A percentile compares a stretch with the other conserved stretches of the same genome.
Conservation (phyloP, 2,113 vertebrate species). For the Lethenteron reissneri region DNA sequence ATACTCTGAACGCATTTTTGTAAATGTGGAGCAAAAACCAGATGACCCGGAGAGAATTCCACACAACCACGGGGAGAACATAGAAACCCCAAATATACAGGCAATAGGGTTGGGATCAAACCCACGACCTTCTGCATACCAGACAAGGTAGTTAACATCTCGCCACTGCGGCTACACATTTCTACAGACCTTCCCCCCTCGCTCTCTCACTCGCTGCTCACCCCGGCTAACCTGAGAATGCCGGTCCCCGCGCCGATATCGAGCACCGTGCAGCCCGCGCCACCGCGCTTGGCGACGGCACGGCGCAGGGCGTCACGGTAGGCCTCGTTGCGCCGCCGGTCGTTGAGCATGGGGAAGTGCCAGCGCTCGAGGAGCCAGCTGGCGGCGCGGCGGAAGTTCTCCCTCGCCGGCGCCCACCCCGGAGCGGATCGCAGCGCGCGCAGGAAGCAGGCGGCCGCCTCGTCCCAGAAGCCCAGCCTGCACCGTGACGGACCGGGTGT, state of each 20-base stretch:
- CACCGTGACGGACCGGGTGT: background rate
- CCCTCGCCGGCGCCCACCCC: slow-evolving; percentile 57
- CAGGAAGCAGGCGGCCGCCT: slow-evolving; percentile 80
- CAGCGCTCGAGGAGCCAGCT: slow-evolving; percentile 97
- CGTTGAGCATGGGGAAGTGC: slow-evolving; percentile 97
- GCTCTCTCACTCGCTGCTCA: too few species aligned
- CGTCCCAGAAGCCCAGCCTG: slow-evolving; percentile 88
- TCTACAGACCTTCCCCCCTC: too few species aligned
- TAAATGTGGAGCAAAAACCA: too few species aligned
- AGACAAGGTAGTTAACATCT: background rate
- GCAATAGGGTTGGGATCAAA: too few species aligned
- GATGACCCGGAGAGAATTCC: too few species aligned
- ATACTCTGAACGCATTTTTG: too few species aligned
- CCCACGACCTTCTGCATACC: too few species aligned
- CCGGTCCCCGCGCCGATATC: slow-evolving; percentile 92
- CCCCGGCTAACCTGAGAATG: slow-evolving; percentile 46
- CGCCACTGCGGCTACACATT: background rate
- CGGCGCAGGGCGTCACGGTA: slow-evolving; percentile 66
- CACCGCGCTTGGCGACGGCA: slow-evolving; percentile 22
- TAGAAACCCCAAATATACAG: too few species aligned
- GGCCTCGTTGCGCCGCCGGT: slow-evolving; percentile 48
- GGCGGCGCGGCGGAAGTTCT: slow-evolving; percentile 86
- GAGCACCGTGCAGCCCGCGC: slow-evolving; percentile 44
- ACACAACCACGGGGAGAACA: too few species aligned
- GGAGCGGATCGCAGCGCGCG: slow-evolving; percentile 79